A percentile compares a stretch with the other conserved stretches of the same genome.
phyloP scores from a whole-genome alignment of 1,140 invertebrate species.

The Panagrolaimus sp. region DNA sequence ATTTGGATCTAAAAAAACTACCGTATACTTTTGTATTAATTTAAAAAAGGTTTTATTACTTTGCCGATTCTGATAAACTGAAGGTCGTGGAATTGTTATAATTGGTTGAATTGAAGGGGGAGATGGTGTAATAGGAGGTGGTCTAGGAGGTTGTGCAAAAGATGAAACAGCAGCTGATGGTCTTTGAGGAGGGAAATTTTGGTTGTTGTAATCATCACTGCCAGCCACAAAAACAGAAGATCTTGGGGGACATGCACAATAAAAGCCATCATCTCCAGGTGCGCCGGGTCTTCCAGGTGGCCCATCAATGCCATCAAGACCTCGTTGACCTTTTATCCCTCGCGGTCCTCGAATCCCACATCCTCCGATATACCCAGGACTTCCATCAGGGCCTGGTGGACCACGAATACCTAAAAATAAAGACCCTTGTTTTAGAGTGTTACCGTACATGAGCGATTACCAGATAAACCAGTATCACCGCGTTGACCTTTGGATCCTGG shows the following conservation, averaged over 20 bases:
- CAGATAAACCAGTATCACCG: neutral
- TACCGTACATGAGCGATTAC: no score
- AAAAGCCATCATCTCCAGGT: neutral
- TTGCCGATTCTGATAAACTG: no score
- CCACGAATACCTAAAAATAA: neutral
- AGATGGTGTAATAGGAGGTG: no score
- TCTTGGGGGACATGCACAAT: neutral
- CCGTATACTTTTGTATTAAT: no score
- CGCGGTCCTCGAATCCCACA: neutral
- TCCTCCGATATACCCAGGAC: neutral
- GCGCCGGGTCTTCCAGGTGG: neutral
- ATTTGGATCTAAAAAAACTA: no score
- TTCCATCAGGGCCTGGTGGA: conserved; percentile 2
- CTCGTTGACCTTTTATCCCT: neutral
- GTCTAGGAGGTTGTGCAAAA: no score
- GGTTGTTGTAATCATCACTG: neutral
- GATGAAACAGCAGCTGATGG: no score
- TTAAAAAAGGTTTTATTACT: no score
- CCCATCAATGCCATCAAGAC: conserved; percentile 4
- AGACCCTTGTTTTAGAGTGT: no score
- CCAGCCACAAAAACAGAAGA: neutral
- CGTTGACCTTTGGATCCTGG: neutral
- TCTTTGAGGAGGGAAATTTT: no score
- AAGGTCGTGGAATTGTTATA: no score
- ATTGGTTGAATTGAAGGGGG: no score